Evolutionary conservation across 1,140 invertebrate species (phyloP).

Genomic region (Drosophila arizonae): DNA sequence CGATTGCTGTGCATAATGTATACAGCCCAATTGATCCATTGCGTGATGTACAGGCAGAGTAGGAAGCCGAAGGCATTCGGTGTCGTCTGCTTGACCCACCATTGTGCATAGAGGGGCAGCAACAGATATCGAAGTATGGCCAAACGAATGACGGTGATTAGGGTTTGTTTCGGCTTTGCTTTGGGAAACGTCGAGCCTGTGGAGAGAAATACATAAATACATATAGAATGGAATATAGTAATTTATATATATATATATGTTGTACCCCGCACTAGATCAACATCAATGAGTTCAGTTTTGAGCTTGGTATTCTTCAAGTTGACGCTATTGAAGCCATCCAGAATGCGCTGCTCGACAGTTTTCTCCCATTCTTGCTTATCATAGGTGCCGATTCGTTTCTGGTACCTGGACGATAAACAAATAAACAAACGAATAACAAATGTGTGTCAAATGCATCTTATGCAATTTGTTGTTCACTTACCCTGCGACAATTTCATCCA

Average conservation of each 20-base stretch:
- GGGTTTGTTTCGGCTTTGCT: constrained; percentile 94
- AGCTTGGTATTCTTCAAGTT: constrained; percentile 94
- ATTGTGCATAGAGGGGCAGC: constrained; percentile 91
- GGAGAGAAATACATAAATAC: constrained; percentile 6
- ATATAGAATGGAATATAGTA: background rate
- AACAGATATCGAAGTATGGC: constrained; percentile 91
- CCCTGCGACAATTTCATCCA: constrained; percentile 83
- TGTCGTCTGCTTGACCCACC: constrained; percentile 96
- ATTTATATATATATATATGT: background rate
- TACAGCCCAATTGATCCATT: constrained; percentile 88
- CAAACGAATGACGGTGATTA: constrained; percentile 91
- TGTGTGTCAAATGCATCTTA: constrained; percentile 4
- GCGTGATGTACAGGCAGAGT: constrained; percentile 89
- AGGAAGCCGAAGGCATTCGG: constrained; percentile 88
- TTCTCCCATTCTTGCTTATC: constrained; percentile 98
- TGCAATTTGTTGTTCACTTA: constrained; percentile 39
- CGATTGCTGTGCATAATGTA: constrained; percentile 85
- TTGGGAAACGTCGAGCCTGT: constrained; percentile 96
- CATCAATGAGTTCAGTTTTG: constrained; percentile 96
- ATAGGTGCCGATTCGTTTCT: constrained; percentile 97
- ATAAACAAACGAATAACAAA: background rate
- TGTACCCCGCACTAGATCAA: constrained; percentile 94
- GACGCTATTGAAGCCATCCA: constrained; percentile 92
- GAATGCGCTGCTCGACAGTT: constrained; percentile 94
- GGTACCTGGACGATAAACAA: constrained; percentile 87